phyloP scores from a whole-genome alignment of 2,113 vertebrate genomes.

The Bos javanicus region DNA sequence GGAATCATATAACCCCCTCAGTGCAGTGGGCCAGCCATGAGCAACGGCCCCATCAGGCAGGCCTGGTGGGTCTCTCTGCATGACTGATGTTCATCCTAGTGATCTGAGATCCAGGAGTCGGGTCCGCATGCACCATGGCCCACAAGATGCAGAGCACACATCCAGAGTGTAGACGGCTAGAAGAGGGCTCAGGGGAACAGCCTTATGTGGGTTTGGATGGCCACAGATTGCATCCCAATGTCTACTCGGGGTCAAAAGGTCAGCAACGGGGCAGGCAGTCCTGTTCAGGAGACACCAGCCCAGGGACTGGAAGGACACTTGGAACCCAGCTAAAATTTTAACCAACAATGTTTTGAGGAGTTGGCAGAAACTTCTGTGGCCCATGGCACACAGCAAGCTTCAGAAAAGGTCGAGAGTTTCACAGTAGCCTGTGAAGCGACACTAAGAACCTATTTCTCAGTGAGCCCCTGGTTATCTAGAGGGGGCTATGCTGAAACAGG shows the following conservation, averaged over 20 bases:
- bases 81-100: not conserved
- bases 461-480: not conserved
- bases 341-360: not conserved
- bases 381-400: not conserved
- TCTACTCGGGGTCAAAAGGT: not conserved
- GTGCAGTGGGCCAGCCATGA: not conserved
- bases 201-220: not conserved
- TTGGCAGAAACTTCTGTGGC: not conserved
- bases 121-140: accelerated
- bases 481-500: not conserved
- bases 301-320: not conserved
- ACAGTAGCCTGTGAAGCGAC: not conserved
- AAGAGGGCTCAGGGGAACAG: not conserved
- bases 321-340: not conserved
- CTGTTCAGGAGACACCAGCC: not conserved
- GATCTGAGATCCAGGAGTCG: not conserved
- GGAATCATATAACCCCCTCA: not conserved
- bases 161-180: accelerated
- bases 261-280: not conserved
- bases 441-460: not conserved
- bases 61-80: not conserved
- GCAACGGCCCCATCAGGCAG: not conserved
- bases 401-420: not conserved
- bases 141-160: accelerated
- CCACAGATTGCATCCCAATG: not conserved